A percentile compares a stretch with the other conserved stretches of the same genome.
Conservation (phyloP, 1,140 invertebrate species). For the Neodiprion pinetum region DNA sequence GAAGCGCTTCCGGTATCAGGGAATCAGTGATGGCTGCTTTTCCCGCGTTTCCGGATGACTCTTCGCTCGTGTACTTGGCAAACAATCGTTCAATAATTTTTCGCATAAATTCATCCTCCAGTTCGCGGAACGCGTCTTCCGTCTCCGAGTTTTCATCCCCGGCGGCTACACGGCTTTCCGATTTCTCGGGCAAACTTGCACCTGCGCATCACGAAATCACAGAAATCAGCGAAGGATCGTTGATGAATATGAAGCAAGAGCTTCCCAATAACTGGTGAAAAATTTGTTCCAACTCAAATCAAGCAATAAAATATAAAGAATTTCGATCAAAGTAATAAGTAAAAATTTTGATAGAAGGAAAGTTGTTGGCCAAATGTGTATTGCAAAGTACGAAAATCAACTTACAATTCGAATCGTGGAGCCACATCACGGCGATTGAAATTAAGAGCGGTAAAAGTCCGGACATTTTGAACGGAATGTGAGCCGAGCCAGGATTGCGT, state of each 20-base stretch:
- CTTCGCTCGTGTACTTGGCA: background rate
- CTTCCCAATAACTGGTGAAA: too few relatives aligned
- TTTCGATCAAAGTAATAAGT: too few relatives aligned
- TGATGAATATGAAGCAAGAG: background rate
- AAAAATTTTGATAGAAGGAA: too few relatives aligned
- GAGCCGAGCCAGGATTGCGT: background rate
- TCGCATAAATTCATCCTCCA: background rate
- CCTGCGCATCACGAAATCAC: background rate
- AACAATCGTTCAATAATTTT: background rate
- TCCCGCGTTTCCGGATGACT: background rate
- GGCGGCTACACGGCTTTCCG: background rate
- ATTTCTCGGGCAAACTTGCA: background rate
- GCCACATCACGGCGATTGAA: background rate
- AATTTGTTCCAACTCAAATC: too few relatives aligned
- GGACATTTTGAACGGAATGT: background rate
- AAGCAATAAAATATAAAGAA: too few relatives aligned
- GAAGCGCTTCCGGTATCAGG: too few relatives aligned
- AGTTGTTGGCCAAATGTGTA: too few relatives aligned
- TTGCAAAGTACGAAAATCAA: background rate
- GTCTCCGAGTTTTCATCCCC: background rate
- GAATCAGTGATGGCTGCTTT: background rate
- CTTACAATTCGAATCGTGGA: background rate
- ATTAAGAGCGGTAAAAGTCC: background rate
- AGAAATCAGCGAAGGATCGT: background rate
- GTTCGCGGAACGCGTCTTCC: background rate